A percentile compares a stretch with the other conserved stretches of the same genome.
Evolutionary conservation across 2,888 invertebrate genomes (phyloP).

Genomic region (Neoaliturus tenellus): DNA sequence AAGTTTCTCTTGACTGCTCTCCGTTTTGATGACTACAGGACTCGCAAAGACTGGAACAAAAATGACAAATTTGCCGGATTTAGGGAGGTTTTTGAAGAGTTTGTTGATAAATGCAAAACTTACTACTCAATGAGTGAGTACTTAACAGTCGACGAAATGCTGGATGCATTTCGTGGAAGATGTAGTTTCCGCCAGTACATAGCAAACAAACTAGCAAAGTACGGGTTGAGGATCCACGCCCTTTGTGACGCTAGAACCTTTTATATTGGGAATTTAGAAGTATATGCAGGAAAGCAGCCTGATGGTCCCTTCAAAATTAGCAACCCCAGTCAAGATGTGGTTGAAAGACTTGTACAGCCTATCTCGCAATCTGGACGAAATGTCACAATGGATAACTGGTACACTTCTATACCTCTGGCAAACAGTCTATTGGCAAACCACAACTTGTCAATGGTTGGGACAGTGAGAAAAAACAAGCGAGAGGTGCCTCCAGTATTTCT

Average conservation of each 20-base stretch:
- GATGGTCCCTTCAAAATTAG: slow-evolving; percentile 35
- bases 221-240: slow-evolving; percentile 50
- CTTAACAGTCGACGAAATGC: slow-evolving; percentile 48
- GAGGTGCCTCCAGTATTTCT: too few relatives aligned
- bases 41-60: slow-evolving; percentile 31
- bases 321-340: slow-evolving; percentile 11
- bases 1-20: slow-evolving; percentile 8
- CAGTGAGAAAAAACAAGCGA: too few relatives aligned
- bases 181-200: slow-evolving; percentile 52
- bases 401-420: neutral
- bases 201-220: slow-evolving; percentile 55
- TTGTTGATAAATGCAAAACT: slow-evolving; percentile 39
- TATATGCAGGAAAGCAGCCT: slow-evolving; percentile 48
- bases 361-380: neutral
- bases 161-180: slow-evolving; percentile 33
- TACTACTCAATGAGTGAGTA: slow-evolving; percentile 26
- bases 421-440: neutral
- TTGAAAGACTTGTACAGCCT: neutral
- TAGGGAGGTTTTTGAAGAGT: slow-evolving; percentile 51
- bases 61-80: slow-evolving; percentile 50
- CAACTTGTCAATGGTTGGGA: neutral
- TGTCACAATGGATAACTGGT: neutral
- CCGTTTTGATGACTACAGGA: slow-evolving; percentile 51
- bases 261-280: slow-evolving; percentile 41
- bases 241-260: slow-evolving; percentile 44